Evolutionary conservation across 92 coral and sea anemone species (phyloP).

Genomic region (Plumapathes pennacea): DNA sequence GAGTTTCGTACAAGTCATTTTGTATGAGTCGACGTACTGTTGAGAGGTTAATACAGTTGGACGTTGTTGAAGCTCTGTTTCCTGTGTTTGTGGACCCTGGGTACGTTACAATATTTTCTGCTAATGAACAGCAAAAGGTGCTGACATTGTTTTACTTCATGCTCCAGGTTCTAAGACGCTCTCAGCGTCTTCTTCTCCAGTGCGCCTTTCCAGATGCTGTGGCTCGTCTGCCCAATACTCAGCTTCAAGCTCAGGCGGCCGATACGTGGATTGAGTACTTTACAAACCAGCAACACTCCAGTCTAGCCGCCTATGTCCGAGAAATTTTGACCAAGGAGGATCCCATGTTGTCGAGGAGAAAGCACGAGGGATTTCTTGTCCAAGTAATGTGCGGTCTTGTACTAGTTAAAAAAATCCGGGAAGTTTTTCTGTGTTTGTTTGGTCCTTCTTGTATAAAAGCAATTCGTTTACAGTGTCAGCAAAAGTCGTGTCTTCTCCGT

Average conservation of each 20-base stretch:
- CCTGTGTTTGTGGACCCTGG: no score
- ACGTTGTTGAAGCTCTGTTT: no score
- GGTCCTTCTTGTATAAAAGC: no score
- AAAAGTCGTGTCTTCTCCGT: not conserved
- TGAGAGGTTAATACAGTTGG: no score
- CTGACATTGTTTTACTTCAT: not conserved
- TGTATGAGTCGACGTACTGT: no score
- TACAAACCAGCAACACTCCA: slow-evolving; percentile 64
- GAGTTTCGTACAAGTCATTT: no score
- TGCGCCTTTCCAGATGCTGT: slow-evolving; percentile 87
- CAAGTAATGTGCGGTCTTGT: slow-evolving; percentile 25
- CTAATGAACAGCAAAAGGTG: no score
- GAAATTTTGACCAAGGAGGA: slow-evolving; percentile 17
- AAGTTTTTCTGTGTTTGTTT: not conserved
- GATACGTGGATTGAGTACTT: slow-evolving; percentile 51
- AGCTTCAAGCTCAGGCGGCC: slow-evolving; percentile 36
- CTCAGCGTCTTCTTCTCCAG: slow-evolving; percentile 53
- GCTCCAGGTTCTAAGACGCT: slow-evolving; percentile 38
- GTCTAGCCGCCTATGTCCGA: slow-evolving; percentile 46
- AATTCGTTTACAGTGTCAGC: no score
- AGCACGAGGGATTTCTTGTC: slow-evolving; percentile 43
- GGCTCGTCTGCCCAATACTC: slow-evolving; percentile 60
- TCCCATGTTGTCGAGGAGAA: slow-evolving; percentile 2
- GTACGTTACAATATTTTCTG: no score
- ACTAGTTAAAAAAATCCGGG: not conserved